These are phyloP conservation scores for Tetraodon nigroviridis DNA, from an alignment of 2,113 vertebrate species.

Conservation along the genomic window DNA sequence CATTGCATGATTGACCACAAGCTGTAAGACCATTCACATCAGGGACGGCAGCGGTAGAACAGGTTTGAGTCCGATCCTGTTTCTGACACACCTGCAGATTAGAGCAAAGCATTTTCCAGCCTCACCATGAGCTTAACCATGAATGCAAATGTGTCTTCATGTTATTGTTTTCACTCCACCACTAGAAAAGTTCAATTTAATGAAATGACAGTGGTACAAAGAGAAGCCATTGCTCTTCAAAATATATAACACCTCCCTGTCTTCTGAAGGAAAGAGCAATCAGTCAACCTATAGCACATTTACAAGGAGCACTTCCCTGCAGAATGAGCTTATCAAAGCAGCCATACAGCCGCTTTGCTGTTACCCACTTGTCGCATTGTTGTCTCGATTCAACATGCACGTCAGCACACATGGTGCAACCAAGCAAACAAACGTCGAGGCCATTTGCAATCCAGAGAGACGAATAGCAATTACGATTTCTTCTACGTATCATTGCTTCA, in stretches of 20 bases:
- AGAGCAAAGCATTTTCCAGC: too few species aligned
- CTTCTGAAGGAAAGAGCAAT: constrained; percentile 5
- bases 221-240: neutral
- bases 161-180: too few species aligned
- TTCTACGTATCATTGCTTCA: constrained; percentile 58
- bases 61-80: too few species aligned
- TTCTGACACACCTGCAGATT: too few species aligned
- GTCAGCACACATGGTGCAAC: constrained; percentile 44
- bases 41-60: too few species aligned
- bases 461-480: constrained; percentile 63
- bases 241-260: neutral
- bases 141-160: too few species aligned
- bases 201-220: neutral
- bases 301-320: constrained; percentile 7
- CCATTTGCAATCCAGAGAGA: constrained; percentile 57
- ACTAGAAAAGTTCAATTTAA: neutral
- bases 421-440: constrained; percentile 60
- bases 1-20: too few species aligned
- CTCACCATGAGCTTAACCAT: too few species aligned
- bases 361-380: constrained; percentile 34
- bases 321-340: constrained; percentile 38
- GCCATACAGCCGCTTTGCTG: constrained; percentile 27
- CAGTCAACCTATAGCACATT: constrained; percentile 12
- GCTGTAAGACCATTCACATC: too few species aligned
- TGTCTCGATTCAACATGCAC: constrained; percentile 60